Evolutionary conservation across 2,113 vertebrate species (phyloP).

Genomic region (Cyphotilapia sp.): DNA sequence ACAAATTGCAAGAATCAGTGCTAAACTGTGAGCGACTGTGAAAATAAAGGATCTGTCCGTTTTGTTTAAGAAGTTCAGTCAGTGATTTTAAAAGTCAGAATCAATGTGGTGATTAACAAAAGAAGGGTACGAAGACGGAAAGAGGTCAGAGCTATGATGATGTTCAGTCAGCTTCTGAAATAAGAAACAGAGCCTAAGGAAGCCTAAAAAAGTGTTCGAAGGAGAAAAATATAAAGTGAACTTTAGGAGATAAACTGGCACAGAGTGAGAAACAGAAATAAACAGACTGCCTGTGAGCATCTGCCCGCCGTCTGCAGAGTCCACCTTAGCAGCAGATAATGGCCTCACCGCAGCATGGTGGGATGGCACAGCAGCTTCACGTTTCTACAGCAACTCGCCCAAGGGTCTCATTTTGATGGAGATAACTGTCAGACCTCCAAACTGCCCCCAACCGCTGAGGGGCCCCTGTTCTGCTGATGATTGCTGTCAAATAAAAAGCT

Average conservation of each 20-base stretch:
- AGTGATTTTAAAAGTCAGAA: neutral
- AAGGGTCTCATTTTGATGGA: neutral
- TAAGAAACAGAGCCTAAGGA: neutral
- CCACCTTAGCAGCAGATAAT: neutral
- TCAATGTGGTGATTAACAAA: neutral
- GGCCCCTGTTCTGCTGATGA: neutral
- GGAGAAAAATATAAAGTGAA: neutral
- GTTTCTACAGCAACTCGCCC: neutral
- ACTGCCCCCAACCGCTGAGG: neutral
- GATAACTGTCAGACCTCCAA: neutral
- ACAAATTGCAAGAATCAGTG: neutral
- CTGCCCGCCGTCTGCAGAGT: neutral
- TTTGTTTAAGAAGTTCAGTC: neutral
- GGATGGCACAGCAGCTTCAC: neutral
- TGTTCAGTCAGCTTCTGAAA: neutral
- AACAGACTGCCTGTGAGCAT: neutral
- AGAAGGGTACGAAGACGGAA: rapidly evolving
- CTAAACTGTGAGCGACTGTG: neutral
- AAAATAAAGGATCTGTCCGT: neutral
- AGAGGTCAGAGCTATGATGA: neutral
- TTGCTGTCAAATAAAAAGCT: neutral
- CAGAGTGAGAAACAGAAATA: neutral
- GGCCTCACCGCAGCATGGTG: neutral
- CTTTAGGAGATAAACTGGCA: neutral
- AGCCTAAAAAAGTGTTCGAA: neutral